Evolutionary conservation across 2,888 invertebrate genomes (phyloP).

Genomic region (Polylopha cassiicola): DNA sequence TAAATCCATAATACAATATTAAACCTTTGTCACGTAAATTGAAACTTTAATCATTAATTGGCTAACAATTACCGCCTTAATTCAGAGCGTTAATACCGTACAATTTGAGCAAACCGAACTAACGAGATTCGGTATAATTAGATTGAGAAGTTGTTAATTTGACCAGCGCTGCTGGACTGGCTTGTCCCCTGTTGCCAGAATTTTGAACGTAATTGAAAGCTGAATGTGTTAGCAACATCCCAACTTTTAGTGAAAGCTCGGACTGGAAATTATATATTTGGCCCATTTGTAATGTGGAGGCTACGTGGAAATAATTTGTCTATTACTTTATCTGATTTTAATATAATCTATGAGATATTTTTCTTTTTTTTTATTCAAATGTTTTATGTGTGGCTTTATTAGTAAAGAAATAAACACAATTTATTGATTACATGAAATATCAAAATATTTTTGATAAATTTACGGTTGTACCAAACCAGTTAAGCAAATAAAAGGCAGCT

Average conservation of each 20-base stretch:
- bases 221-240: constrained; percentile 28
- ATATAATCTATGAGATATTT: too few relatives aligned
- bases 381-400: too few relatives aligned
- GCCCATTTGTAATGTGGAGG: constrained; percentile 5
- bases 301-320: background rate
- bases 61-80: constrained; percentile 3
- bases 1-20: background rate
- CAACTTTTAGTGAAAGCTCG: constrained; percentile 22
- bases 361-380: too few relatives aligned
- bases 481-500: too few relatives aligned
- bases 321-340: too few relatives aligned
- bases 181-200: constrained; percentile 30
- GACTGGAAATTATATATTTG: constrained; percentile 11
- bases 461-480: too few relatives aligned
- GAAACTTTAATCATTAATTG: background rate
- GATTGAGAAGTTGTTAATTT: constrained; percentile 42
- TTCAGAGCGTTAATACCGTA: constrained; percentile 2
- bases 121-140: constrained; percentile 31
- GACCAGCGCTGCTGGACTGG: constrained; percentile 27
- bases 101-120: constrained; percentile 21
- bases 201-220: constrained; percentile 34
- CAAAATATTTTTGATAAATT: too few relatives aligned
- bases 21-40: background rate
- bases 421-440: too few relatives aligned
- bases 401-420: too few relatives aligned